Evolutionary conservation across 2,888 invertebrate species (phyloP).

Genomic region (Harmothoe impar): DNA sequence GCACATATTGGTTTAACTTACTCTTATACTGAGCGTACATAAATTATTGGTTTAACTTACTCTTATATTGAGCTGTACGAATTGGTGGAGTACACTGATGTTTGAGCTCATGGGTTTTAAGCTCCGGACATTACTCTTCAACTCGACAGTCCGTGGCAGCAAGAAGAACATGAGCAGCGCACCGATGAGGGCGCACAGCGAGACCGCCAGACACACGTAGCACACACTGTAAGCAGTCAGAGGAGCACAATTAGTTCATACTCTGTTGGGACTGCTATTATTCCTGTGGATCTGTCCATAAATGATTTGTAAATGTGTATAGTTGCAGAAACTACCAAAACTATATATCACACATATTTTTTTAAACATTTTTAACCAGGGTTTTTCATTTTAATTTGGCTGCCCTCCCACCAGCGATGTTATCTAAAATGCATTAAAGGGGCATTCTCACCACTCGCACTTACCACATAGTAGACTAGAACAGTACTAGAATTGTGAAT

Average conservation of each 20-base stretch:
- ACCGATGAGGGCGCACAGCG: neutral
- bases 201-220: constrained; percentile 28
- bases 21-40: too few relatives aligned
- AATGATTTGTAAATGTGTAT: neutral
- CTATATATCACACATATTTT: neutral
- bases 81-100: neutral
- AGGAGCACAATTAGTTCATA: too few relatives aligned
- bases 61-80: neutral
- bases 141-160: neutral
- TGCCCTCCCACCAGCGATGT: neutral
- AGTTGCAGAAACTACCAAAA: neutral
- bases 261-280: neutral
- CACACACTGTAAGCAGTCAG: neutral
- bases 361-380: neutral
- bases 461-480: too few relatives aligned
- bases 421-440: too few relatives aligned
- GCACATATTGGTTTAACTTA: neutral
- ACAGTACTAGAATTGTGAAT: too few relatives aligned
- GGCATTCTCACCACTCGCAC: too few relatives aligned
- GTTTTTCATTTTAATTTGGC: neutral
- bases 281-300: neutral
- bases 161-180: constrained; percentile 46
- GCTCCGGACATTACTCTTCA: neutral
- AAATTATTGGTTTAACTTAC: neutral
- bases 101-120: neutral